Conservation (phyloP, 2,113 vertebrate genomes). For the Thamnaconus septentrionalis region DNA sequence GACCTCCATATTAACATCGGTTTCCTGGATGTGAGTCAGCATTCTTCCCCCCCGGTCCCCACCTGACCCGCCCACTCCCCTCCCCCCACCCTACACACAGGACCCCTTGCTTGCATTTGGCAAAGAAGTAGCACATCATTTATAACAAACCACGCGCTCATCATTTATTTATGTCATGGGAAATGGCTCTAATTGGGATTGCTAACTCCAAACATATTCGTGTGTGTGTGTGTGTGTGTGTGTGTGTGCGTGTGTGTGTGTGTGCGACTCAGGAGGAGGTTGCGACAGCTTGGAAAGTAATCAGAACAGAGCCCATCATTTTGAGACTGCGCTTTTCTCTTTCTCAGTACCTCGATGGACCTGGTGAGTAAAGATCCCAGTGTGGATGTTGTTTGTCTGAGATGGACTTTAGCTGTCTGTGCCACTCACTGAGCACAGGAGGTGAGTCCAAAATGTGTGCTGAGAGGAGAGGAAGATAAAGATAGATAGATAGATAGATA, state of each 20-base stretch:
- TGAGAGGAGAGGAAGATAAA: slow-evolving; percentile 25
- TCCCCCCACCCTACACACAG: slow-evolving; percentile 28
- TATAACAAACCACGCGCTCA: slow-evolving; percentile 46
- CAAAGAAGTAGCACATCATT: slow-evolving; percentile 48
- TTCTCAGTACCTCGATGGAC: slow-evolving; percentile 98
- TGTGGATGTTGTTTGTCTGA: slow-evolving; percentile 50
- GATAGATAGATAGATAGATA: too few species aligned
- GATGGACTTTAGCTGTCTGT: slow-evolving; percentile 49
- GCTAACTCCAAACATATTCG: slow-evolving; percentile 32
- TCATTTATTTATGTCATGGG: slow-evolving; percentile 51
- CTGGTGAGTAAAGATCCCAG: slow-evolving; percentile 82
- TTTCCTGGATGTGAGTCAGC: slow-evolving; percentile 94
- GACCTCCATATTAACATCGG: slow-evolving; percentile 97
- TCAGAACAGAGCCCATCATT: slow-evolving; percentile 94
- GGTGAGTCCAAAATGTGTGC: slow-evolving; percentile 49
- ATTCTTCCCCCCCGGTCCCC: slow-evolving; percentile 9
- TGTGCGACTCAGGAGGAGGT: slow-evolving; percentile 89
- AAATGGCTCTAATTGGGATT: slow-evolving; percentile 58
- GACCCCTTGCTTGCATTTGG: slow-evolving; percentile 53
- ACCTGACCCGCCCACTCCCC: slow-evolving; percentile 3
- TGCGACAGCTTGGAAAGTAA: slow-evolving; percentile 98
- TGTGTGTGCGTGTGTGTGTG: slow-evolving; percentile 52
- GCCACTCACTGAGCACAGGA: slow-evolving; percentile 52
- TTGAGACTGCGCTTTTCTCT: slow-evolving; percentile 96
- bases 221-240: slow-evolving; percentile 37